These are phyloP conservation scores for Neoitamus cyanurus DNA, from an alignment of 2,888 invertebrate species.

Conservation along the genomic window DNA sequence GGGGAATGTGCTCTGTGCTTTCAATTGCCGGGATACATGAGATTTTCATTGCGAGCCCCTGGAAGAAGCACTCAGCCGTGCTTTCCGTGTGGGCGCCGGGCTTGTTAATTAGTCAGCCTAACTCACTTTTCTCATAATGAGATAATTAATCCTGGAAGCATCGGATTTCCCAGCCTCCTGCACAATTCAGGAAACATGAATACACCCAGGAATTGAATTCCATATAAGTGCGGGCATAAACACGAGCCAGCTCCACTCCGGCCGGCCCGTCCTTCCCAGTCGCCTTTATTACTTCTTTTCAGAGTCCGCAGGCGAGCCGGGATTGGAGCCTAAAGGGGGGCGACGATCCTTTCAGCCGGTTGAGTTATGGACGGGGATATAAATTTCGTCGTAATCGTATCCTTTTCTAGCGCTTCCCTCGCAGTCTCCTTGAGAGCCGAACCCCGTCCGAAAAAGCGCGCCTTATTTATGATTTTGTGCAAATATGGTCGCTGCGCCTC, in stretches of 20 bases:
- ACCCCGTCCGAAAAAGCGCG: slow-evolving; percentile 45
- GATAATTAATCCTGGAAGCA: slow-evolving; percentile 67
- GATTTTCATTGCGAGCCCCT: slow-evolving; percentile 36
- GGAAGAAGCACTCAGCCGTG: slow-evolving; percentile 23
- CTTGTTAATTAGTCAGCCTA: slow-evolving; percentile 53
- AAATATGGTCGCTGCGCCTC: slow-evolving; percentile 8
- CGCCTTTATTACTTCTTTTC: slow-evolving; percentile 29
- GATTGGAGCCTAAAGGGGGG: background rate
- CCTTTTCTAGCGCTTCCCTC: slow-evolving; percentile 44
- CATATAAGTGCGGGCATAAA: slow-evolving; percentile 14
- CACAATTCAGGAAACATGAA: slow-evolving; percentile 40
- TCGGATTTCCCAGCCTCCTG: slow-evolving; percentile 61
- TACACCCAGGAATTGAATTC: slow-evolving; percentile 32
- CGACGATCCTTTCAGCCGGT: slow-evolving; percentile 45
- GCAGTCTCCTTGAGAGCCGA: slow-evolving; percentile 33
- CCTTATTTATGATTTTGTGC: slow-evolving; percentile 48
- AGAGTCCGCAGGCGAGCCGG: background rate
- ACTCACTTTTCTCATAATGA: slow-evolving; percentile 61
- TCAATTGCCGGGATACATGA: slow-evolving; percentile 44
- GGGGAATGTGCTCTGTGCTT: slow-evolving; percentile 30
- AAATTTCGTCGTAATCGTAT: slow-evolving; percentile 48
- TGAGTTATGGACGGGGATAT: slow-evolving; percentile 50
- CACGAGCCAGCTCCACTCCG: background rate
- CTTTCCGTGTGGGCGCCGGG: background rate
- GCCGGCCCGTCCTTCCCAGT: background rate